phyloP scores from a whole-genome alignment of 1,140 invertebrate species.

The Bombus superbus region DNA sequence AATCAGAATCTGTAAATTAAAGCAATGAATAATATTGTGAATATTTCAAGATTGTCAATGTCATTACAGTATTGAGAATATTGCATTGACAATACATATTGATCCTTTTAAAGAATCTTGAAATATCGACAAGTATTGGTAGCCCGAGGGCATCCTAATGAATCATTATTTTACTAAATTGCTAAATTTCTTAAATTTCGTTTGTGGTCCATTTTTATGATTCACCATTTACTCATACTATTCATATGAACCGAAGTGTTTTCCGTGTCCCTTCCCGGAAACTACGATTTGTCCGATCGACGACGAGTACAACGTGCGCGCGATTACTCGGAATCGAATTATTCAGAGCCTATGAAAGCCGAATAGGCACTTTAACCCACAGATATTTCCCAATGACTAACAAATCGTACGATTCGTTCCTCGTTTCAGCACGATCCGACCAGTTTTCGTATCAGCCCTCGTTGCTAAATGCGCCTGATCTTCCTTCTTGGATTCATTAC shows the following conservation, averaged over 20 bases:
- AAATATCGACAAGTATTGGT: no score
- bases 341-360: neutral
- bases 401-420: neutral
- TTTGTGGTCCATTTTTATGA: no score
- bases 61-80: no score
- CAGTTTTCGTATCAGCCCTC: slow-evolving; percentile 88
- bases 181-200: no score
- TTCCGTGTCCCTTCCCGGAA: neutral
- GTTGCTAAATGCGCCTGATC: slow-evolving; percentile 88
- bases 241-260: neutral
- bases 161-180: no score
- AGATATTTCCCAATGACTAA: slow-evolving; percentile 1
- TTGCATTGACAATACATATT: no score
- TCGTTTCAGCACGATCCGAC: slow-evolving; percentile 64
- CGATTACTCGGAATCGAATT: slow-evolving; percentile 22
- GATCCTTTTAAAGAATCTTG: no score
- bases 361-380: neutral
- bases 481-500: slow-evolving; percentile 93
- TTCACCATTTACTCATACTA: no score
- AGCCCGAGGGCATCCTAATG: no score
- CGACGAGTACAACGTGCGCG: neutral
- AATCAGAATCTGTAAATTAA: no score
- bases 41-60: no score
- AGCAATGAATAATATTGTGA: no score
- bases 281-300: neutral